Evolutionary conservation across 1,140 invertebrate genomes (phyloP).

Genomic region (Cydia strobilella): DNA sequence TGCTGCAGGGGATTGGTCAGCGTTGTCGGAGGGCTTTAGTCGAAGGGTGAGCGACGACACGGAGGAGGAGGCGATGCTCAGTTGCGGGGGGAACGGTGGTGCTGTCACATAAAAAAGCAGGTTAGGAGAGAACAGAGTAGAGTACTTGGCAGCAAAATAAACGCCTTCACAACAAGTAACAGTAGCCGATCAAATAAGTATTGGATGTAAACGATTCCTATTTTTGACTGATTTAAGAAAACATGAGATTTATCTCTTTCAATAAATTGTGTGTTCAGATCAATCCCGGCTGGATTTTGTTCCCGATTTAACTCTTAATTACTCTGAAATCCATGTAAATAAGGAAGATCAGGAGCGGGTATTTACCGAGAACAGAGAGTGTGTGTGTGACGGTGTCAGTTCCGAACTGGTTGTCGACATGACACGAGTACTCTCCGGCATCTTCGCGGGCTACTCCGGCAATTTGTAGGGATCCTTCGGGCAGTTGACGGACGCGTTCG

Average conservation of each 20-base stretch:
- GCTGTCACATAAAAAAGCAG: constrained; percentile 75
- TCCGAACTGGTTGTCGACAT: constrained; percentile 95
- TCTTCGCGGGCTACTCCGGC: constrained; percentile 93
- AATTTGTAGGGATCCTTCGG: constrained; percentile 94
- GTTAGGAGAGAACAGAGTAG: background rate
- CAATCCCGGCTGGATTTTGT: no score
- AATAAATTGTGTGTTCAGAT: no score
- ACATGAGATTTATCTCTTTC: no score
- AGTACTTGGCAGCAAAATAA: background rate
- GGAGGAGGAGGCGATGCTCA: constrained; percentile 89
- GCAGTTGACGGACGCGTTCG: constrained; percentile 90
- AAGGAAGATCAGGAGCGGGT: background rate
- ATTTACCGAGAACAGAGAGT: constrained; percentile 90
- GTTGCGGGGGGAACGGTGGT: constrained; percentile 90
- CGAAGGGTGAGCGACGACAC: constrained; percentile 89
- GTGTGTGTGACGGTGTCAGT: constrained; percentile 95
- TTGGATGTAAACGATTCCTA: no score
- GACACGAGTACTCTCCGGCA: constrained; percentile 94
- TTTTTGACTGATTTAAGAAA: no score
- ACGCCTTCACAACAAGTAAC: no score
- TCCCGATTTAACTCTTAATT: no score
- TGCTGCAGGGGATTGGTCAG: constrained; percentile 86
- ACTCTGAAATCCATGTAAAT: no score
- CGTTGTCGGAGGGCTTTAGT: constrained; percentile 89
- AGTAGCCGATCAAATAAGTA: no score